Conservation (phyloP, 2,888 invertebrate genomes). For the Lamellibrachia satsuma region DNA sequence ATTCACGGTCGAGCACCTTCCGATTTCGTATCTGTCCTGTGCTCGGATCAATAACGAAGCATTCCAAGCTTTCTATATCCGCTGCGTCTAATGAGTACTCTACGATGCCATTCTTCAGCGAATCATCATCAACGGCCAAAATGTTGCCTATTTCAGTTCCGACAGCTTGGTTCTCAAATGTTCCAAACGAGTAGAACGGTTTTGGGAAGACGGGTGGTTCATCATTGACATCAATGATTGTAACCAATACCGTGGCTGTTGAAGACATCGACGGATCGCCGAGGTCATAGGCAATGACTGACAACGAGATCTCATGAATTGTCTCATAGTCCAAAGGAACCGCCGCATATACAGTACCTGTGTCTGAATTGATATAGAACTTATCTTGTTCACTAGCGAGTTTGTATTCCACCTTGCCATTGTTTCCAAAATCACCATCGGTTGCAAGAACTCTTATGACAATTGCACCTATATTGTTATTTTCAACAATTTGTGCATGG, state of each 20-base stretch:
- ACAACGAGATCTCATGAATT: background rate
- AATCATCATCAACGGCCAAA: background rate
- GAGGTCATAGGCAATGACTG: background rate
- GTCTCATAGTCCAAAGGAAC: background rate
- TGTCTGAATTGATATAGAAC: background rate
- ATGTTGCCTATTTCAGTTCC: slow-evolving; percentile 24
- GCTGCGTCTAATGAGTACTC: background rate
- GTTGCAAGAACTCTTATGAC: slow-evolving; percentile 8
- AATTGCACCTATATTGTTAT: background rate
- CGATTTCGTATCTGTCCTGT: slow-evolving; percentile 17
- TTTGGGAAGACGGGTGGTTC: background rate
- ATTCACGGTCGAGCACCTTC: background rate
- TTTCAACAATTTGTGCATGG: background rate
- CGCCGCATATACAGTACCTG: background rate
- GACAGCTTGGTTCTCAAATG: background rate
- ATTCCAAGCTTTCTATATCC: background rate
- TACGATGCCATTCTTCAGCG: background rate
- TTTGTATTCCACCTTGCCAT: slow-evolving; percentile 14
- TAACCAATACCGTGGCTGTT: background rate
- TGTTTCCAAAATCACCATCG: background rate
- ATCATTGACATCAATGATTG: background rate
- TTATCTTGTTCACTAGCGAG: background rate
- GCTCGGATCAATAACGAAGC: background rate
- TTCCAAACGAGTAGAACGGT: background rate
- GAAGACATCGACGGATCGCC: background rate